Evolutionary conservation across 2,113 vertebrate species (phyloP).

Genomic region (Nicator chloris): DNA sequence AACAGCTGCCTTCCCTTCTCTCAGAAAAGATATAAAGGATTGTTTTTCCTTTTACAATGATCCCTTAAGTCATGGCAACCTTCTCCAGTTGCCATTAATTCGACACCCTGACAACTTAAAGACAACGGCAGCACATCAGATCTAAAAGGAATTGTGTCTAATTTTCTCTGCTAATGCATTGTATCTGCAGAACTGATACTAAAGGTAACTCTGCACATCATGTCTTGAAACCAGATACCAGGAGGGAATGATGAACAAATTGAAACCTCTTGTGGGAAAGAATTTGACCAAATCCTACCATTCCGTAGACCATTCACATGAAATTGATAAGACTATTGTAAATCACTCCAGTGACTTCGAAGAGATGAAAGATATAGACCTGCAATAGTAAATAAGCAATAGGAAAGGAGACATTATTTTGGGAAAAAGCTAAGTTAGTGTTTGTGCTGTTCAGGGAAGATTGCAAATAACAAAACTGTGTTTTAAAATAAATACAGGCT

Average conservation of each 20-base stretch:
- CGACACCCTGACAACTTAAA: constrained; percentile 73
- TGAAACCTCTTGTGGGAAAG: constrained; percentile 84
- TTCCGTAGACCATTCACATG: constrained; percentile 73
- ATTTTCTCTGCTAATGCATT: constrained; percentile 74
- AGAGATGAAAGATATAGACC: not conserved
- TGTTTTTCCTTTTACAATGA: constrained; percentile 66
- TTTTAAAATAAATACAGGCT: not conserved
- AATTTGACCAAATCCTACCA: constrained; percentile 69
- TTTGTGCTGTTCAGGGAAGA: not conserved
- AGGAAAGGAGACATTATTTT: not conserved
- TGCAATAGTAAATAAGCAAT: not conserved
- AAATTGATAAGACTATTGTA: constrained; percentile 75
- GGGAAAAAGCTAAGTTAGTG: not conserved
- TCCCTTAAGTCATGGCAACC: constrained; percentile 61
- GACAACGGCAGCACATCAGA: constrained; percentile 72
- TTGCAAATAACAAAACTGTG: not conserved
- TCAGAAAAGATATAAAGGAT: constrained; percentile 31
- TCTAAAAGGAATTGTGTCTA: constrained; percentile 67
- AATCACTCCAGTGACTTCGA: constrained; percentile 10
- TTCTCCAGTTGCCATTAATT: constrained; percentile 71
- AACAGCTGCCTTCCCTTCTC: constrained; percentile 66
- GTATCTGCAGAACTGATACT: constrained; percentile 73
- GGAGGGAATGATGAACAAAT: constrained; percentile 74
- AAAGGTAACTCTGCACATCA: constrained; percentile 79
- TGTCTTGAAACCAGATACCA: constrained; percentile 79